Evolutionary conservation across 2,797 vertebrate genomes (phyloP).

Genomic region (Hephaestus fuliginosus): DNA sequence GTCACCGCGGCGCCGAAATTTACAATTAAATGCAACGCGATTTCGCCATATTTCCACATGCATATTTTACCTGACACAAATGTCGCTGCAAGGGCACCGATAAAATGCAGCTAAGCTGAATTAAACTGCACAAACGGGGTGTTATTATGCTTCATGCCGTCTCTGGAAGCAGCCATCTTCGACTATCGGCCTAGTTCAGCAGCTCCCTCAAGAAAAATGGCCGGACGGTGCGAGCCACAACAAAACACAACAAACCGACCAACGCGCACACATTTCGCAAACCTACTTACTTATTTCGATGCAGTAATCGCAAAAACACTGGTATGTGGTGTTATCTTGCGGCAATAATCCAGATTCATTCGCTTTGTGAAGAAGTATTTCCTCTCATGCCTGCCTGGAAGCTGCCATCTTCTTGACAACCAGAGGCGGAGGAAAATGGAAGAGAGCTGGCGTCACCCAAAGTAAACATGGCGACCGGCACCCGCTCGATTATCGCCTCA

Average conservation of each 20-base stretch:
- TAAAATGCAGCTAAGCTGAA: conserved; percentile 40
- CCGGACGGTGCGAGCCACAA: conserved; percentile 81
- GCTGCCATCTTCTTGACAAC: conserved; percentile 96
- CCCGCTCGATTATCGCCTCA: conserved; percentile 50
- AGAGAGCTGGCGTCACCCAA: conserved; percentile 81
- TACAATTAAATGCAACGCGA: conserved; percentile 73
- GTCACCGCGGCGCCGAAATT: conserved; percentile 67
- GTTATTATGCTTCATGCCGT: conserved; percentile 86
- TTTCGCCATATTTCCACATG: conserved; percentile 25
- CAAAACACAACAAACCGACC: conserved; percentile 80
- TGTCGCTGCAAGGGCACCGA: conserved; percentile 26
- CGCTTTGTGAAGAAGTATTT: conserved; percentile 86
- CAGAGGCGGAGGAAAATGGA: conserved; percentile 86
- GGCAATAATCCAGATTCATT: conserved; percentile 84
- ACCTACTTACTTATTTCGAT: conserved; percentile 81
- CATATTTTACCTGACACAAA: conserved; percentile 61
- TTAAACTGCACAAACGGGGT: conserved; percentile 58
- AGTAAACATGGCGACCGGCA: conserved; percentile 84
- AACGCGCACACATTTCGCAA: conserved; percentile 10
- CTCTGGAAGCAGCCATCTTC: conserved; percentile 91
- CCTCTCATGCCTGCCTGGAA: conserved; percentile 94
- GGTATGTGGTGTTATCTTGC: conserved; percentile 72
- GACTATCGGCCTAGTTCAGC: conserved; percentile 83
- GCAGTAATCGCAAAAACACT: conserved; percentile 77
- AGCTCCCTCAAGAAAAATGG: conserved; percentile 89